These are phyloP conservation scores for Acanthurus leucopareius DNA, from an alignment of 2,797 vertebrate genomes.

Conservation along the genomic window DNA sequence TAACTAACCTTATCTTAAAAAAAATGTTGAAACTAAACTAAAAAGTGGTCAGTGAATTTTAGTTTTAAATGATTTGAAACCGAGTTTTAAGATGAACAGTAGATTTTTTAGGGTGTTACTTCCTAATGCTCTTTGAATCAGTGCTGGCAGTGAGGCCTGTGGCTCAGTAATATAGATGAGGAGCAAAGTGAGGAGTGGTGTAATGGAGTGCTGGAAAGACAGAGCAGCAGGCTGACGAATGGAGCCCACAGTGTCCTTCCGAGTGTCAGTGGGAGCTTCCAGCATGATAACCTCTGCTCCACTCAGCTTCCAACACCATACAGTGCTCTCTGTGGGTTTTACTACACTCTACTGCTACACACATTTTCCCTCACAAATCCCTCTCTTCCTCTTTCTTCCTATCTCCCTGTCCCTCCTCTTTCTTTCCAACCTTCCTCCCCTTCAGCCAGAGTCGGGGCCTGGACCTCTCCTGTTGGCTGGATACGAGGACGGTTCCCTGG, in stretches of 20 bases:
- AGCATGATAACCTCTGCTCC: slow-evolving; percentile 86
- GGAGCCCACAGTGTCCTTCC: slow-evolving; percentile 65
- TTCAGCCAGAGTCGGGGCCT: slow-evolving; percentile 83
- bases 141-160: slow-evolving; percentile 16
- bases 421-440: slow-evolving; percentile 48
- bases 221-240: slow-evolving; percentile 82
- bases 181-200: slow-evolving; percentile 81
- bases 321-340: slow-evolving; percentile 54
- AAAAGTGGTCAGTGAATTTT: not conserved
- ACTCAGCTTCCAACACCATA: slow-evolving; percentile 61
- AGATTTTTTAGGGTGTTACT: not conserved
- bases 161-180: slow-evolving; percentile 76
- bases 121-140: not conserved
- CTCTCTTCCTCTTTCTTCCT: slow-evolving; percentile 35
- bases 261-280: slow-evolving; percentile 80
- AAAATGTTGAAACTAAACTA: not conserved
- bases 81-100: not conserved
- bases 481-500: slow-evolving; percentile 94
- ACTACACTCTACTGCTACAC: slow-evolving; percentile 22
- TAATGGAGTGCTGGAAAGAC: slow-evolving; percentile 80
- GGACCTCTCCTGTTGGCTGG: slow-evolving; percentile 91
- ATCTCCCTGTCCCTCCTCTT: slow-evolving; percentile 18
- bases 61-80: not conserved
- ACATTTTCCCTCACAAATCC: slow-evolving; percentile 34
- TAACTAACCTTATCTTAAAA: not conserved